phyloP scores from a whole-genome alignment of 2,113 vertebrate species.

The Ceuthmochares aereus region DNA sequence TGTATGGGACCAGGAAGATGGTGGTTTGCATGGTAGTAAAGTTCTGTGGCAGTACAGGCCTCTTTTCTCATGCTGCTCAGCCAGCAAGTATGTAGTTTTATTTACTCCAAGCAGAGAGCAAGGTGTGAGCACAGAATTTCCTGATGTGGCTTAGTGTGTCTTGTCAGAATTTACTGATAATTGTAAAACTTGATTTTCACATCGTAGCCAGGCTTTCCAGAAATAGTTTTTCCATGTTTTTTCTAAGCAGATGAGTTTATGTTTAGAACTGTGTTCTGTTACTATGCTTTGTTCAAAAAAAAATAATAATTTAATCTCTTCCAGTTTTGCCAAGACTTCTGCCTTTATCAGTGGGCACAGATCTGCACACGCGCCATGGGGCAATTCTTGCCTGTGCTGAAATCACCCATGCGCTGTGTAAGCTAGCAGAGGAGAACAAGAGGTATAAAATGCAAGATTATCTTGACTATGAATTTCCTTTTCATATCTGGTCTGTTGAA shows the following conservation, averaged over 20 bases:
- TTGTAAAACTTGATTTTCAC: not conserved
- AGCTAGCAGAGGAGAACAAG: constrained; percentile 78
- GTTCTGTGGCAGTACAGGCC: not conserved
- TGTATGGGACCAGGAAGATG: accelerated
- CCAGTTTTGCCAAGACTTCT: constrained; percentile 89
- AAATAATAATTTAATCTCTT: constrained; percentile 7
- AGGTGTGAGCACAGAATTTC: not conserved
- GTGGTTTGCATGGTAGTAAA: not conserved
- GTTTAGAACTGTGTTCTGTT: not conserved
- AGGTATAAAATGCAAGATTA: constrained; percentile 78
- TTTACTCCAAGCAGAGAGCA: not conserved
- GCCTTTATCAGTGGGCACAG: constrained; percentile 82
- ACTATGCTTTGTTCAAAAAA: not conserved
- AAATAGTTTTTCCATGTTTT: not conserved
- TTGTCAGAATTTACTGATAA: not conserved
- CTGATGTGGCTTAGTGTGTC: not conserved
- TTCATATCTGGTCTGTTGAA: constrained; percentile 23
- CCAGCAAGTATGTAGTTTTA: not conserved
- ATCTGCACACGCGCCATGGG: constrained; percentile 92
- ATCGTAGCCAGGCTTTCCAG: not conserved
- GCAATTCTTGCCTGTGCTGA: constrained; percentile 92
- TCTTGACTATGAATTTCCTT: not conserved
- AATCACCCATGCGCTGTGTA: constrained; percentile 86
- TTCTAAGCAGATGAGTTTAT: not conserved
- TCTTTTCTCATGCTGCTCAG: not conserved